Evolutionary conservation across 2,797 vertebrate species (phyloP).

Genomic region (Clamator glandarius): DNA sequence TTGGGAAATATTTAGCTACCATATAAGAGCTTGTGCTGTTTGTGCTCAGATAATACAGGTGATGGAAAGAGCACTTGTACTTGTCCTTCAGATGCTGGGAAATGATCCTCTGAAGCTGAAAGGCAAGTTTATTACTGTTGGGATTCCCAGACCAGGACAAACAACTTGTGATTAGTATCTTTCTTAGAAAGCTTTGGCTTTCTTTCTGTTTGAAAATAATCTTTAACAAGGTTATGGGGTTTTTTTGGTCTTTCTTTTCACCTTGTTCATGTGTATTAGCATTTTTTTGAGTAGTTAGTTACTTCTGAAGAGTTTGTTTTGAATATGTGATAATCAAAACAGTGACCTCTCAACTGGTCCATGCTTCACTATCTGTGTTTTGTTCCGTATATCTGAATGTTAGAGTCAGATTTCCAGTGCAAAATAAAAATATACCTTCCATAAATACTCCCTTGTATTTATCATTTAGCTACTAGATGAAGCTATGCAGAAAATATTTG

Average conservation of each 20-base stretch:
- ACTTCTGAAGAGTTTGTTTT: background rate
- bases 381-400: background rate
- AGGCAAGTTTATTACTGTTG: background rate
- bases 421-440: background rate
- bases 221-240: background rate
- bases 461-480: background rate
- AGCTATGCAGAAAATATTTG: background rate
- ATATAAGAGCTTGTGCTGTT: background rate
- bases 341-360: background rate
- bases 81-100: background rate
- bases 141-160: background rate
- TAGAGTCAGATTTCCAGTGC: background rate
- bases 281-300: background rate
- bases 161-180: background rate
- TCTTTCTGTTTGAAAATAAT: background rate
- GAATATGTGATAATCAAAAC: background rate
- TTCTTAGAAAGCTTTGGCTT: background rate
- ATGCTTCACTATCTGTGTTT: background rate
- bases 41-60: background rate
- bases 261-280: background rate
- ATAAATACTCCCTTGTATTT: background rate
- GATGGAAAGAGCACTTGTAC: background rate
- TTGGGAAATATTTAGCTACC: background rate
- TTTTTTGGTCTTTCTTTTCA: rapidly evolving
- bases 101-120: background rate